phyloP scores from a whole-genome alignment of 1,140 invertebrate species.

The Himalopsyche phryganea region DNA sequence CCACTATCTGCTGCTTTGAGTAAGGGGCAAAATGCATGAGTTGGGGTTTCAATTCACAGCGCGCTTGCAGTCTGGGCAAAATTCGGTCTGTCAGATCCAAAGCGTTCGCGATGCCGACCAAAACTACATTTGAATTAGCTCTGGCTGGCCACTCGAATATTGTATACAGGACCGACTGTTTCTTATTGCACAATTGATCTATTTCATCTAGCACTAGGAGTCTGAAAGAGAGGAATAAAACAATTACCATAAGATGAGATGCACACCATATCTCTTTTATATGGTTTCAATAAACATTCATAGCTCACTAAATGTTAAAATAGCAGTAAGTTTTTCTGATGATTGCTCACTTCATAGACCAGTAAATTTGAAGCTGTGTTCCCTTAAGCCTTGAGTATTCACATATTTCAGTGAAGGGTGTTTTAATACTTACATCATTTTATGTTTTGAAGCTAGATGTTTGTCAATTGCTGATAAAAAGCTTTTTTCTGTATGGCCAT shows the following conservation, averaged over 20 bases:
- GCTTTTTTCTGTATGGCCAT: slow-evolving; percentile 57
- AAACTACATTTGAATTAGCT: slow-evolving; percentile 65
- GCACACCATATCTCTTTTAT: too few relatives aligned
- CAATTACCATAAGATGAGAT: too few relatives aligned
- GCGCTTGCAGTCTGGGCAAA: slow-evolving; percentile 78
- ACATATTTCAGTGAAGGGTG: too few relatives aligned
- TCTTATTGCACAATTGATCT: slow-evolving; percentile 82
- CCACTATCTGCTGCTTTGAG: slow-evolving; percentile 80
- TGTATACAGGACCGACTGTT: slow-evolving; percentile 85
- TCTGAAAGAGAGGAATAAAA: slow-evolving; percentile 51
- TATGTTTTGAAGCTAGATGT: slow-evolving; percentile 59
- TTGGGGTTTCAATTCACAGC: slow-evolving; percentile 64
- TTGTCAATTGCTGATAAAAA: slow-evolving; percentile 62
- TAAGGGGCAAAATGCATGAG: slow-evolving; percentile 93
- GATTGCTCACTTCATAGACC: background rate
- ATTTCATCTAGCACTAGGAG: slow-evolving; percentile 94
- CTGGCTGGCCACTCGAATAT: slow-evolving; percentile 91
- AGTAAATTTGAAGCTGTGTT: too few relatives aligned
- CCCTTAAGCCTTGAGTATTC: too few relatives aligned
- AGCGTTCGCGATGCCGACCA: slow-evolving; percentile 95
- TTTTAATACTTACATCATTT: slow-evolving; percentile 59
- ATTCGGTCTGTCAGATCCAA: slow-evolving; percentile 91
- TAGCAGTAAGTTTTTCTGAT: too few relatives aligned
- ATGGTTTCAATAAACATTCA: too few relatives aligned
- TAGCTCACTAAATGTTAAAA: too few relatives aligned